Evolutionary conservation across 23 tunicate species (phyloP), one percentile per base, ranked within the genome.

Genomic region (Ciona savignyi): DNA sequence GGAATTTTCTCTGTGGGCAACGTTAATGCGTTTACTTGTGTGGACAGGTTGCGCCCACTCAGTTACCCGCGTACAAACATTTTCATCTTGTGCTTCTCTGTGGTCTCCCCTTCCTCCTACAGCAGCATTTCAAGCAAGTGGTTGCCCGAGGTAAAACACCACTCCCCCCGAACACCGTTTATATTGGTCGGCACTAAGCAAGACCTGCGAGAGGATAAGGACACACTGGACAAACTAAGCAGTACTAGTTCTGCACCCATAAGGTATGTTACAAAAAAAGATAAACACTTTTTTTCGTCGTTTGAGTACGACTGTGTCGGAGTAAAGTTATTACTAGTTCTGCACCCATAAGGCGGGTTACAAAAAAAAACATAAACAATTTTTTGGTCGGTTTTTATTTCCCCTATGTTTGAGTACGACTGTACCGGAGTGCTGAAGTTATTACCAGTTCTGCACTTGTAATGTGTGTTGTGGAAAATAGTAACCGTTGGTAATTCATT

Each of bases 181-280:
- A 78, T 78, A 28, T 42, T 78, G 11, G 75, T 78, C 48, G 83
- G 83, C 22, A 78, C 75, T 27, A 78, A 78, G 32, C 23, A 62
- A 21, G 83, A 78, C 51, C 51, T 78, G 2, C 66, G 83, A 24
- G 75, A 78, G 4, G 83, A 78, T 42, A 21, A 25, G 24, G 67
- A 69, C 4, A 78, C 83, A 1, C 27, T 78, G 67, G 75, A 69
- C 35, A 68, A 51, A 28, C n/a, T 78, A 48, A 65, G 32, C 15
- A 78, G 56, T 25, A 48, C 15, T 0, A 63, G 61, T 33, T 27
- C 48, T 2, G 29, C 60, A 26, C 83, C 83, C 6, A 27, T 78
- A 9, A 51, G 32, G 76, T 72, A 23, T n/a, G 67, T 25, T 11
- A 11, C 15, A 49, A 15, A 49, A 49, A n/a, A n/a, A n/a, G n/a